phyloP scores from a whole-genome alignment of 2,797 vertebrate species.

The Mallotus villosus region DNA sequence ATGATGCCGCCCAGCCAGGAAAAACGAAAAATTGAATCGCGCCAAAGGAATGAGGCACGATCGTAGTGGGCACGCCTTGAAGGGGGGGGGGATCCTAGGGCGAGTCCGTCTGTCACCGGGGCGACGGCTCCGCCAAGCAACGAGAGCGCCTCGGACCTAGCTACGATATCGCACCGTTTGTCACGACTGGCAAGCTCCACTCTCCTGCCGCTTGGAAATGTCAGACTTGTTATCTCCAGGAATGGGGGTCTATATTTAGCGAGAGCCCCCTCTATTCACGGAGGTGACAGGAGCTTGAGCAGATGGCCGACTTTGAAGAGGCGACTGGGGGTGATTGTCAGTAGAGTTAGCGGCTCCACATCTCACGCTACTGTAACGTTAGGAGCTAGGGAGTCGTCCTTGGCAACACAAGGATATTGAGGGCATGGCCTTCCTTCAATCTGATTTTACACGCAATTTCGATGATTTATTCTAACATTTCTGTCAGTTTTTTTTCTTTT shows the following conservation, averaged over 20 bases:
- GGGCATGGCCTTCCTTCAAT: neutral
- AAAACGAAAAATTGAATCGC: slow-evolving; percentile 12
- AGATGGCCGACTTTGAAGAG: slow-evolving; percentile 63
- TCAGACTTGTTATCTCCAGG: slow-evolving; percentile 52
- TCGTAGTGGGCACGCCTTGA: neutral
- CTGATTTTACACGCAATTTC: neutral
- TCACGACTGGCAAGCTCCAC: slow-evolving; percentile 30
- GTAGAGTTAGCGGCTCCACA: slow-evolving; percentile 29
- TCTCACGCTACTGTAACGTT: neutral
- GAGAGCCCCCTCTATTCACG: slow-evolving; percentile 34
- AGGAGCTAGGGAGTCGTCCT: neutral
- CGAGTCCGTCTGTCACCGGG: slow-evolving; percentile 58
- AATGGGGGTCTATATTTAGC: slow-evolving; percentile 63
- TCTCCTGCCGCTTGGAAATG: slow-evolving; percentile 49
- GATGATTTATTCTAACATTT: neutral
- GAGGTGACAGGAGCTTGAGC: slow-evolving; percentile 45
- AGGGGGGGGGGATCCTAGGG: neutral
- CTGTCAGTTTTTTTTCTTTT: neutral
- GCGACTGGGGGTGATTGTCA: slow-evolving; percentile 40
- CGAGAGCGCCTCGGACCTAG: neutral
- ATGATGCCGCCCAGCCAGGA: slow-evolving; percentile 38
- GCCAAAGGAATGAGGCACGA: slow-evolving; percentile 19
- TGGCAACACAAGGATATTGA: neutral
- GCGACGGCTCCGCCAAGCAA: slow-evolving; percentile 17
- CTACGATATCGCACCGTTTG: slow-evolving; percentile 17